Base-by-base conservation (phyloP, 1,140 invertebrate genomes). In the Ptiloglossa arizonensis region DNA sequence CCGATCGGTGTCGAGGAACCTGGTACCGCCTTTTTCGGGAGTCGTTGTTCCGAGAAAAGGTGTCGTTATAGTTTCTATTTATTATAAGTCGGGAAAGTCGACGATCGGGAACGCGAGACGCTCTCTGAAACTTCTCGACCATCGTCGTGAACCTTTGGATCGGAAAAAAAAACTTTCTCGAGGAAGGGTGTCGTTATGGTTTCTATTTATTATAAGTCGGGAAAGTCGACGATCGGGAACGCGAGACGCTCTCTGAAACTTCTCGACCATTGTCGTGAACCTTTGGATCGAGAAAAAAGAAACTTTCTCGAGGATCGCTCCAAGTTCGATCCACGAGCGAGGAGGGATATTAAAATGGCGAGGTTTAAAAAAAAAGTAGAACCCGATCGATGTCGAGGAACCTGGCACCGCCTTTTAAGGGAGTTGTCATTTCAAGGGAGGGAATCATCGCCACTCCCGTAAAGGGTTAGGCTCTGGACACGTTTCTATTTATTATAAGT, bases 401-500 rank as follows among this genome's bases (percentile, higher is more conserved):
- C 38, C 15, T 2, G 57, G 13, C 59, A n/a, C 52, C 52, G 22
- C 70, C 27, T 54, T 73, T 29, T 41, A 19, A n/a, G 57, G 19
- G 52, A 6, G n/a, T 3, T 17, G 29, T 70, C 68, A 27, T 70
- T 44, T 19, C 35, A 19, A 38, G 52, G 52, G 15, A 24, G 6
- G 50, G 24, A 22, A 29, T 66, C 71, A 24, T 66, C 71, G 19
- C 66, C 35, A 29, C 63, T 54, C n/a, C 72, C 63, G 63, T 75
- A 75, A 75, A 24, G n/a, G 72, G 64, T 48, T 8, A 46, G 19
- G 1, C 35, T n/a, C n/a, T n/a, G 35, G 35, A 13, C 71, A 24
- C 38, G 60, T 66, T 74, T 66, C 71, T 74, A 66, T 74, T 74
- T 74, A 74, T 74, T 74, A 74, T 74, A 74, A 74, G 71, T 44